Base-by-base conservation (phyloP, 2,888 invertebrate genomes). In the Stenodema calcarata region DNA sequence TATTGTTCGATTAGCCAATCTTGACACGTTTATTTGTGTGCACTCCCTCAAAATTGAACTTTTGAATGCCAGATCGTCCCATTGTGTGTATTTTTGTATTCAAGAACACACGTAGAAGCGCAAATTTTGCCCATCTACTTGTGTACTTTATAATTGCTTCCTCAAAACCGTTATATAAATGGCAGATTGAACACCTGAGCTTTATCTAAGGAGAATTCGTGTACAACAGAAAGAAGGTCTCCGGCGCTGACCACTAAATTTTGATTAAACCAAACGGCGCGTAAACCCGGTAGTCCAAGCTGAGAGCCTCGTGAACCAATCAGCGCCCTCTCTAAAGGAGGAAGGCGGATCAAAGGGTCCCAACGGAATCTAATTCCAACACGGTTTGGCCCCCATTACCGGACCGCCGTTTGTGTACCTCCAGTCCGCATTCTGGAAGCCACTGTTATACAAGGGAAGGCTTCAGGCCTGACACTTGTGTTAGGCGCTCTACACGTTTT, bases 211-310 rank as follows among this genome's bases (percentile, higher is more conserved):
- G 35, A 2, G 35, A 35, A 7, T 7, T 35, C 7, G 35, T 4
- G 2, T 35, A 35, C 35, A 35, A 2, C 35, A 35, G 35, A 35
- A 35, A 35, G 35, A 35, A 35, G 35, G 35, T 7, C 4, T 35
- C 35, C 7, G 2, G 35, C n/a, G 4, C 12, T 70, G 28, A 27
- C 70, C 70, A 70, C 79, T 79, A 79, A 47, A 79, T 79, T 79
- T 44, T 79, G 79, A 79, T 79, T 79, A 79, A 79, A 79, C 79
- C 79, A 79, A 79, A 79, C 79, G 79, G 44, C 79, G 79, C 79
- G 79, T 79, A 79, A 79, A 47, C 79, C 18, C 44, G 28, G 79
- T 44, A 44, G 76, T 70, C 35, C 30, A 41, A 35, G 44, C 79
- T 41, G 79, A 79, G 79, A 79, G 44, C 27, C 79, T 42, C 47